Evolutionary conservation across 2,888 invertebrate genomes (phyloP).

Genomic region (Drosophila lutescens): DNA sequence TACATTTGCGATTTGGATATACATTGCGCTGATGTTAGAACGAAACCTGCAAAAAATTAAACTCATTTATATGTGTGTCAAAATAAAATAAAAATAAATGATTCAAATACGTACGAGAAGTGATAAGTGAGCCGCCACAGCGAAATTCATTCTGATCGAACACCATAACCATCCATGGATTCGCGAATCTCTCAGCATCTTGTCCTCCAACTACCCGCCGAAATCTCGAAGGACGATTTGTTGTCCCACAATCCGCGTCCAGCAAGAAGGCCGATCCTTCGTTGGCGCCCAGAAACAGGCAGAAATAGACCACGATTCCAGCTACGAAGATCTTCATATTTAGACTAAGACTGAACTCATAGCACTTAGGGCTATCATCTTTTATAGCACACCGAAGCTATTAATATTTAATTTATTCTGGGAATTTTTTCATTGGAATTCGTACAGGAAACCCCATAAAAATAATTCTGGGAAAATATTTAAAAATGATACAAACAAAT

Average conservation of each 20-base stretch:
- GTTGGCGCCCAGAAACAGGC: too few relatives aligned
- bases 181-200: background rate
- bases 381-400: too few relatives aligned
- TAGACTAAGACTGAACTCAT: too few relatives aligned
- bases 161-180: background rate
- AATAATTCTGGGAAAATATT: too few relatives aligned
- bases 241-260: background rate
- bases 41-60: background rate
- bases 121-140: background rate
- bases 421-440: too few relatives aligned
- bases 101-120: background rate
- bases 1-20: accelerated
- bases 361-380: too few relatives aligned
- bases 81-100: too few relatives aligned
- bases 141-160: accelerated
- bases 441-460: too few relatives aligned
- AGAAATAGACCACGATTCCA: too few relatives aligned
- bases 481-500: too few relatives aligned
- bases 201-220: background rate
- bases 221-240: background rate
- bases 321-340: too few relatives aligned
- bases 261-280: background rate
- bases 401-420: too few relatives aligned
- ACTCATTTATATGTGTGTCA: background rate
- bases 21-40: background rate